Percentiles rank a stretch among this genome's conserved stretches.
These are phyloP conservation scores for Gymnocypris eckloni DNA, from an alignment of 2,797 vertebrate genomes.

Conservation along the genomic window DNA sequence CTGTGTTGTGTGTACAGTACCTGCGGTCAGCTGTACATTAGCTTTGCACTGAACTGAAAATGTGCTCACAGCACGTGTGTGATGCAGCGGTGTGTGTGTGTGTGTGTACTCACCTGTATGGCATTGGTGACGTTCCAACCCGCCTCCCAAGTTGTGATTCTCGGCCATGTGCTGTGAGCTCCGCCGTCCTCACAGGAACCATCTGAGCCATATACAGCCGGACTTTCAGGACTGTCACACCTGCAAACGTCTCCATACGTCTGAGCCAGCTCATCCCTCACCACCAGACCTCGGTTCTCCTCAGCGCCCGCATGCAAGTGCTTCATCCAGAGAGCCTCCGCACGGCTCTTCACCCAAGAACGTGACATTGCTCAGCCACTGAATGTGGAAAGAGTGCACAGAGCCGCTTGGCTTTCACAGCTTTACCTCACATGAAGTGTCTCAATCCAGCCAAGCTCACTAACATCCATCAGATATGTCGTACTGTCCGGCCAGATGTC, in stretches of 20 bases:
- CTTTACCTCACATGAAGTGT: neutral
- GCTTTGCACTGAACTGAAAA: neutral
- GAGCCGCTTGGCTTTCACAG: neutral
- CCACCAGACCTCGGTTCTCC: constrained; percentile 70
- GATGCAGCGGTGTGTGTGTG: constrained; percentile 42
- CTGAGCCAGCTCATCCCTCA: constrained; percentile 68
- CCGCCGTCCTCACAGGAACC: constrained; percentile 43
- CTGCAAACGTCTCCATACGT: constrained; percentile 49
- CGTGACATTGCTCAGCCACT: neutral
- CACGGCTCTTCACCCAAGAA: constrained; percentile 56
- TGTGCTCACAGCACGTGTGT: constrained; percentile 22
- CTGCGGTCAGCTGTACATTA: neutral
- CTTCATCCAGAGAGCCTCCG: constrained; percentile 60
- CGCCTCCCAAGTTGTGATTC: constrained; percentile 74
- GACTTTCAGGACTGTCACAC: constrained; percentile 55
- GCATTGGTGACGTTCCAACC: constrained; percentile 74
- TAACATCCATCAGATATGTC: constrained; percentile 7
- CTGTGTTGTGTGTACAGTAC: neutral
- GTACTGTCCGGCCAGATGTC: neutral
- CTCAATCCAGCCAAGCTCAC: neutral
- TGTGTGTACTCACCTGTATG: constrained; percentile 67
- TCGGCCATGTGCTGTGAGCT: constrained; percentile 46
- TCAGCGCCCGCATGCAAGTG: constrained; percentile 59
- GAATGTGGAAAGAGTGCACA: neutral
- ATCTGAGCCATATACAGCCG: constrained; percentile 28